These are phyloP conservation scores for Notolabrus celidotus DNA, from an alignment of 2,797 vertebrate species.

Conservation along the genomic window DNA sequence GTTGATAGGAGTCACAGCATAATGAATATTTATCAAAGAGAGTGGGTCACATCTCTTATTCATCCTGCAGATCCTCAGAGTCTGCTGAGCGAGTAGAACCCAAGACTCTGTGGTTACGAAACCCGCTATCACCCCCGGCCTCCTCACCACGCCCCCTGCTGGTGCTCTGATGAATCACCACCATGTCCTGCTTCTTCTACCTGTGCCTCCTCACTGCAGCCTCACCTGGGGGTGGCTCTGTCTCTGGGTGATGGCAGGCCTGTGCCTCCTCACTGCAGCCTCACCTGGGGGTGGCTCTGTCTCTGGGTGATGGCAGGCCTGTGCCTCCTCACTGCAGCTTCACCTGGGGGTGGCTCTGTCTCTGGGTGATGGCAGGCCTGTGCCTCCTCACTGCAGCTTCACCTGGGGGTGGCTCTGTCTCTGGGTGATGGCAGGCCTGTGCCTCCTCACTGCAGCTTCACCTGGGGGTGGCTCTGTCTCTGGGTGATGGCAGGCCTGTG, in stretches of 20 bases:
- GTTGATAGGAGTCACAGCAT: conserved; percentile 41
- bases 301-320: conserved; percentile 25
- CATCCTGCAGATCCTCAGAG: conserved; percentile 34
- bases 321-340: conserved; percentile 41
- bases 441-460: too few relatives aligned
- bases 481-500: too few relatives aligned
- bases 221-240: conserved; percentile 11
- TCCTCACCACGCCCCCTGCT: conserved; percentile 31
- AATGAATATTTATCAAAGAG: conserved; percentile 5
- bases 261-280: conserved; percentile 41
- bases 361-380: conserved; percentile 21
- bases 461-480: too few relatives aligned
- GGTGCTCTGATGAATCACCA: conserved; percentile 27
- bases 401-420: conserved; percentile 12
- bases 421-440: conserved; percentile 22
- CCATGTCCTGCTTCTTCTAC: conserved; percentile 32
- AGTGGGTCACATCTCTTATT: conserved; percentile 39
- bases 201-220: conserved; percentile 39
- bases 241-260: conserved; percentile 29
- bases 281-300: conserved; percentile 10
- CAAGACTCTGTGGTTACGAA: conserved; percentile 38
- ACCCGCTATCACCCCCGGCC: conserved; percentile 25
- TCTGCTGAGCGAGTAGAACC: conserved; percentile 40
- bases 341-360: conserved; percentile 12
- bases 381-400: conserved; percentile 42